Conservation (phyloP, 2,113 vertebrate species). For the Dolichotis patagonum region DNA sequence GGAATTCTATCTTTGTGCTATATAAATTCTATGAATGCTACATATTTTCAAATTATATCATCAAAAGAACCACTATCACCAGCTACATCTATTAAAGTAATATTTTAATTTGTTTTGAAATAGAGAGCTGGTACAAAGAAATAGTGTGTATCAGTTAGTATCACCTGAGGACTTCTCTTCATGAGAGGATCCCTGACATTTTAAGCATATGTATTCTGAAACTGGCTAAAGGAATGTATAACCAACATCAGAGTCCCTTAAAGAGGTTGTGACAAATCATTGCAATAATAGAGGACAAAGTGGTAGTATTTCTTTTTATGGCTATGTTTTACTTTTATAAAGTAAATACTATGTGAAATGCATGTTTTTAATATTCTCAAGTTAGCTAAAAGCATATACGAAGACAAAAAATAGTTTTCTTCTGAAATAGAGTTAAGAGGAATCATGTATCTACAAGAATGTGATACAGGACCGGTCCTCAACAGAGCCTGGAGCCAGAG, state of each 20-base stretch:
- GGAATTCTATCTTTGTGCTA: constrained; percentile 38
- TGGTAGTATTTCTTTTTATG: not conserved
- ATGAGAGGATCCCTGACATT: not conserved
- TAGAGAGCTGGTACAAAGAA: not conserved
- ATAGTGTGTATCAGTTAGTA: not conserved
- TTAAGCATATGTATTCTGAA: not conserved
- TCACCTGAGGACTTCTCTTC: constrained; percentile 1
- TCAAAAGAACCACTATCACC: not conserved
- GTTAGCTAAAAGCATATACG: not conserved
- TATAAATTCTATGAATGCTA: constrained; percentile 18
- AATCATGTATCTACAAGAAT: not conserved
- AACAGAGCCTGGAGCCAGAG: not conserved
- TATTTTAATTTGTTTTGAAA: constrained; percentile 43
- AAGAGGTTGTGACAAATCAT: not conserved
- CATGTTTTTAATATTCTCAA: not conserved
- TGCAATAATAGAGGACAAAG: not conserved
- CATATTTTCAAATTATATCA: not conserved
- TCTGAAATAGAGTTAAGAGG: not conserved
- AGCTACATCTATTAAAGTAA: not conserved
- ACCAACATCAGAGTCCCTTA: not conserved
- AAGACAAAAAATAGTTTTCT: not conserved
- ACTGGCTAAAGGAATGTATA: not conserved
- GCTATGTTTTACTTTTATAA: not conserved
- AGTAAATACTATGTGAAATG: not conserved
- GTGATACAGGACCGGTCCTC: too few species aligned